Percentiles rank a stretch among this genome's conserved stretches.
These are phyloP conservation scores for Sarcophaga bullata DNA, from an alignment of 1,140 invertebrate genomes.

Conservation along the genomic window DNA sequence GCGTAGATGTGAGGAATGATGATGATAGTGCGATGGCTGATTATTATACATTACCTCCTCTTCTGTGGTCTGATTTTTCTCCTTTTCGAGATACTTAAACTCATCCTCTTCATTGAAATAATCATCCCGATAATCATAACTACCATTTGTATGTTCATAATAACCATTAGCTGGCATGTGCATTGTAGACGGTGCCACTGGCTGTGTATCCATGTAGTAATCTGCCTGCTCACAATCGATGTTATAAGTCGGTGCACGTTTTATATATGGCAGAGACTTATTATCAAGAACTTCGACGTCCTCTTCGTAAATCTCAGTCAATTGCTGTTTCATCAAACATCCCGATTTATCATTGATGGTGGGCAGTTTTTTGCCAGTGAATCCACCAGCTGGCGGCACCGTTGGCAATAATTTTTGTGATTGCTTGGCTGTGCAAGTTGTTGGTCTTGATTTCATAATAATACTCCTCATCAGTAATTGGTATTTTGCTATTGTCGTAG, in stretches of 20 bases:
- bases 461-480: slow-evolving; percentile 42
- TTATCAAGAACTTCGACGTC: slow-evolving; percentile 29
- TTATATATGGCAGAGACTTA: slow-evolving; percentile 10
- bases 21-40: slow-evolving; percentile 48
- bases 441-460: slow-evolving; percentile 53
- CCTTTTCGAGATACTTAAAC: slow-evolving; percentile 62
- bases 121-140: slow-evolving; percentile 64
- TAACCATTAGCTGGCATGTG: slow-evolving; percentile 50
- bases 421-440: slow-evolving; percentile 6
- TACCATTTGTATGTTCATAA: slow-evolving; percentile 58
- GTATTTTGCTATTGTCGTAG: slow-evolving; percentile 55
- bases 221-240: slow-evolving; percentile 59
- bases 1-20: slow-evolving; percentile 45
- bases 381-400: slow-evolving; percentile 53
- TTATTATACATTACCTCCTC: slow-evolving; percentile 42
- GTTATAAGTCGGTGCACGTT: slow-evolving; percentile 48
- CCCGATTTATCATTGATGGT: slow-evolving; percentile 62
- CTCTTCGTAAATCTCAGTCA: slow-evolving; percentile 61
- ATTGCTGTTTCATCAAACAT: slow-evolving; percentile 59
- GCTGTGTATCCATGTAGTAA: slow-evolving; percentile 59
- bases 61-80: slow-evolving; percentile 55
- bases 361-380: slow-evolving; percentile 63
- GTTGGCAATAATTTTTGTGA: slow-evolving; percentile 48
- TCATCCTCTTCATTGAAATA: slow-evolving; percentile 65
- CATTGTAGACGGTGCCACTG: slow-evolving; percentile 61